Base-by-base conservation (phyloP, 2,113 vertebrate genomes). In the Laticauda laticaudata region DNA sequence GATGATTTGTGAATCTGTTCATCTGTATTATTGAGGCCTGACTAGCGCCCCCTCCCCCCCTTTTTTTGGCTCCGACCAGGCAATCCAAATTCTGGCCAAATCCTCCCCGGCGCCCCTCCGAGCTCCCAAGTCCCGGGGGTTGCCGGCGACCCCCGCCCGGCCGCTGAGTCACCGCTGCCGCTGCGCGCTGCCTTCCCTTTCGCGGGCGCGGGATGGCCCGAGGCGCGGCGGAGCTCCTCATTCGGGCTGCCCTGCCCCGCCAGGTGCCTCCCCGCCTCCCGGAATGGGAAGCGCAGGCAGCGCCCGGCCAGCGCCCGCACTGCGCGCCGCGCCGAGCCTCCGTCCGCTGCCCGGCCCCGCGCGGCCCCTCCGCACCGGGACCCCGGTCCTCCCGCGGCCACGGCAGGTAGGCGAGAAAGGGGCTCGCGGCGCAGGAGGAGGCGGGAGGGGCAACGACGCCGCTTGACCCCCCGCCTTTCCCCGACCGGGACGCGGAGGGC, bases 181-280 rank as follows among this genome's bases (percentile, higher is more conserved):
- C 15, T 5, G 64, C 29, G 64, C 64, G 18, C 48, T 39, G 9
- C 45, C 21, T 57, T 45, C 23, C n/a, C 15, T 34, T 10, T 14
- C 9, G 64, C 34, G 5, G 97, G 97, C 97, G 98, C 97, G 97
- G 96, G 96, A 96, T 95, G 97, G 98, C 98, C 98, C 20, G 24
- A 95, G 98, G 98, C 97, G 91, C 97, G 95, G 97, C 97, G 98
- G 98, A 98, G 98, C 98, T 97, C 97, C 98, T 98, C 98, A 98
- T 98, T 97, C 97, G 98, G 98, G 97, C 98, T 98, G 97, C 97
- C 97, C 97, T 97, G 97, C 97, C 97, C 97, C 97, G 97, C 98
- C 98, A 97, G 97, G 97, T 98, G 97, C 98, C 97, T 97, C 1
- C n/a, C 39, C 8, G 39, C 88, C 45, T 98, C 97, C 97, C 97